These are phyloP conservation scores for Hypothenemus hampei DNA, from an alignment of 1,140 invertebrate species.

Conservation along the genomic window DNA sequence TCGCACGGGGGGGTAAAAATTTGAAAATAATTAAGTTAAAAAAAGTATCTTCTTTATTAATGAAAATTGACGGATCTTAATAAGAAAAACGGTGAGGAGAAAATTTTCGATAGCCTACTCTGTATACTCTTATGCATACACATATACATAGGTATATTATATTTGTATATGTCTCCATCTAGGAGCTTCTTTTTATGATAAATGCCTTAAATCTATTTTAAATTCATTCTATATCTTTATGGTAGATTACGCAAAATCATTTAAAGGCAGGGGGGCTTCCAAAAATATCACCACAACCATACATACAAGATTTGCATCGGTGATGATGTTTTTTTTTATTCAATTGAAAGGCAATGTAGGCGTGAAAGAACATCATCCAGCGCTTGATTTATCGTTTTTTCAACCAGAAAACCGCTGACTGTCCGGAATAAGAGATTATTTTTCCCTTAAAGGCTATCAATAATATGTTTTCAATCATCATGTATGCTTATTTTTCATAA, in stretches of 20 bases:
- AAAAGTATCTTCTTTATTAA: too few species aligned
- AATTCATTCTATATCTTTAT: conserved; percentile 6
- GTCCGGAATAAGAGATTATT: not conserved
- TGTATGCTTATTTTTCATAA: not conserved
- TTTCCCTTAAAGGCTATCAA: not conserved
- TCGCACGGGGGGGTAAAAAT: too few species aligned
- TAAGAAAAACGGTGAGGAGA: too few species aligned
- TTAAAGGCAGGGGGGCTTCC: conserved; percentile 1
- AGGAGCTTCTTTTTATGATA: too few species aligned
- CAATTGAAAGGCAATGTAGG: not conserved
- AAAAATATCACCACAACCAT: not conserved
- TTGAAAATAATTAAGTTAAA: too few species aligned
- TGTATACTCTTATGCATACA: too few species aligned
- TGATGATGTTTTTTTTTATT: not conserved
- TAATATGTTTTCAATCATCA: not conserved
- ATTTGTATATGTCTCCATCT: too few species aligned
- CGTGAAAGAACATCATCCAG: conserved; percentile 1
- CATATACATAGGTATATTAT: too few species aligned
- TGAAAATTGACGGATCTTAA: too few species aligned
- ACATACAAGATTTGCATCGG: conserved; percentile 3
- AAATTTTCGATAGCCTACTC: too few species aligned
- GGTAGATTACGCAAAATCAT: conserved; percentile 6
- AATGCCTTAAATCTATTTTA: conserved; percentile 10
- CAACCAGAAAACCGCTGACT: not conserved
- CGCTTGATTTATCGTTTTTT: conserved; percentile 5